These are phyloP conservation scores for Zaprionus vittiger DNA, from an alignment of 1,140 invertebrate species.

Conservation along the genomic window DNA sequence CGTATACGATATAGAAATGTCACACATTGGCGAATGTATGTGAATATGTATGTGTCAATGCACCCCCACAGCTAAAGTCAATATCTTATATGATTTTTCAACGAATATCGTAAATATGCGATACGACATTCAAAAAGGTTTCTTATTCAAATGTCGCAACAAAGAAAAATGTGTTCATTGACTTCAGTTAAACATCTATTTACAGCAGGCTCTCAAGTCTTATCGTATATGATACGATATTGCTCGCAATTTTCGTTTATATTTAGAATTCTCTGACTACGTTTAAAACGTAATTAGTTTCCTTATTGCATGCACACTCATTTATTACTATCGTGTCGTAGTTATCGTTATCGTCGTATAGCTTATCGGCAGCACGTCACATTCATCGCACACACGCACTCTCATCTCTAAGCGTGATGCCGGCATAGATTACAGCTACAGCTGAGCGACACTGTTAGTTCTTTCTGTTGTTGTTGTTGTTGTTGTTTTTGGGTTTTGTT, in stretches of 20 bases:
- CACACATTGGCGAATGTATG: neutral
- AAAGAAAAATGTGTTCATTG: neutral
- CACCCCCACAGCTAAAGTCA: no score
- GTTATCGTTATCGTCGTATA: neutral
- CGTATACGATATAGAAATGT: neutral
- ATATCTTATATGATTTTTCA: no score
- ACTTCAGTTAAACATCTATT: neutral
- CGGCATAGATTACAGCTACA: slow-evolving; percentile 36
- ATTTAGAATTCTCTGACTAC: neutral
- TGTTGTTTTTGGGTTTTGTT: neutral
- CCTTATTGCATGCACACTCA: neutral
- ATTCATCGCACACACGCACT: slow-evolving; percentile 4
- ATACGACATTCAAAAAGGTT: neutral
- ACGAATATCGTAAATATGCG: neutral
- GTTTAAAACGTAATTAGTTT: neutral
- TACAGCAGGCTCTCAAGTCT: neutral
- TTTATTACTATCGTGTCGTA: neutral
- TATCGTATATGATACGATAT: neutral
- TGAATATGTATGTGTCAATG: no score
- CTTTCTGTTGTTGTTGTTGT: neutral
- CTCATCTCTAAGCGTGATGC: slow-evolving; percentile 37
- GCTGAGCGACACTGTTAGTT: slow-evolving; percentile 7
- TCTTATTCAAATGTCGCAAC: neutral
- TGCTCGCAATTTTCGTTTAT: neutral
- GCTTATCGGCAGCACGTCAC: neutral